phyloP scores from a whole-genome alignment of 1,140 invertebrate species.

The Drosophila nigrodunni region DNA sequence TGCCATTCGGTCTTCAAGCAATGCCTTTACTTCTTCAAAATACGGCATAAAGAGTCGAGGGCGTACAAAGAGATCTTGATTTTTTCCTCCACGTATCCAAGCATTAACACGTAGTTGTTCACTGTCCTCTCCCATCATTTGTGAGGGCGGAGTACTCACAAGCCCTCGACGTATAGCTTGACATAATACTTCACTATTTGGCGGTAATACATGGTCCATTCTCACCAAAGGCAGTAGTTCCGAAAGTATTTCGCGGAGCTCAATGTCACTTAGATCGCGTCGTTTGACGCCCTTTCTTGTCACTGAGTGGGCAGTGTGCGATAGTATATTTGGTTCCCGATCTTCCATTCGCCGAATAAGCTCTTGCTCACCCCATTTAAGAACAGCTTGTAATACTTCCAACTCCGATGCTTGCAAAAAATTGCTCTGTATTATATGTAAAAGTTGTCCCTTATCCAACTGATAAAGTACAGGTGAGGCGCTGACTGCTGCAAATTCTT shows the following conservation, averaged over 20 bases:
- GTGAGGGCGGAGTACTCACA: slow-evolving; percentile 93
- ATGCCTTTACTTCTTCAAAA: slow-evolving; percentile 95
- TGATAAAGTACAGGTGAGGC: slow-evolving; percentile 89
- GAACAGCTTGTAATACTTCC: slow-evolving; percentile 93
- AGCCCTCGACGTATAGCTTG: slow-evolving; percentile 93
- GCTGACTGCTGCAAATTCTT: slow-evolving; percentile 85
- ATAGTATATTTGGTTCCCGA: slow-evolving; percentile 95
- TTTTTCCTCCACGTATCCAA: slow-evolving; percentile 92
- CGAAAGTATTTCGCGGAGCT: slow-evolving; percentile 93
- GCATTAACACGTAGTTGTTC: slow-evolving; percentile 91
- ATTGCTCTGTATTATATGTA: slow-evolving; percentile 93
- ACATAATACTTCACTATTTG: slow-evolving; percentile 92
- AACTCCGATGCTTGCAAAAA: slow-evolving; percentile 96
- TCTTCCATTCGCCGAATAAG: slow-evolving; percentile 93
- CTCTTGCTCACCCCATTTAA: slow-evolving; percentile 96
- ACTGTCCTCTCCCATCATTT: slow-evolving; percentile 92
- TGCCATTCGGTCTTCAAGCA: slow-evolving; percentile 93
- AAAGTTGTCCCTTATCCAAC: slow-evolving; percentile 92
- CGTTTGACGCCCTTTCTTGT: slow-evolving; percentile 94
- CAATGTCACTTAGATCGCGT: slow-evolving; percentile 93
- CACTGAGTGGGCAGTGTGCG: slow-evolving; percentile 95
- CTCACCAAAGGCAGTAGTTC: slow-evolving; percentile 93
- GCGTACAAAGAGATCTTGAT: slow-evolving; percentile 92
- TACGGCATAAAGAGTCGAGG: slow-evolving; percentile 96
- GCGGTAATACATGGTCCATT: slow-evolving; percentile 95